Conservation (phyloP, 2,888 invertebrate genomes). For the Tetranychus piercei region DNA sequence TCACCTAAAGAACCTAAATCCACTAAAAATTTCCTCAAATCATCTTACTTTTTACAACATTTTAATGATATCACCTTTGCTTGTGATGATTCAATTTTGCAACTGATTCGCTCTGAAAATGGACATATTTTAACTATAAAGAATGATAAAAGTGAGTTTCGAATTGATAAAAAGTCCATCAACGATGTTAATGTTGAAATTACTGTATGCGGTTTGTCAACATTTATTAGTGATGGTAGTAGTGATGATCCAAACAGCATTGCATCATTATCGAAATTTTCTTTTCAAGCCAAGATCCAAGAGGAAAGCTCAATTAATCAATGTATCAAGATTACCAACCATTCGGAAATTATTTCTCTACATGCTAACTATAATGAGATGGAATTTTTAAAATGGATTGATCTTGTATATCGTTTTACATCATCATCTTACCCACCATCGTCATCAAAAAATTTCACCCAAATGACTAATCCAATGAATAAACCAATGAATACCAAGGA, state of each 20-base stretch:
- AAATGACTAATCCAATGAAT: background rate
- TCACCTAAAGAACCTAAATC: background rate
- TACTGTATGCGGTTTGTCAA: background rate
- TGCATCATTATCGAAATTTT: background rate
- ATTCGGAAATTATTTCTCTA: constrained; percentile 15
- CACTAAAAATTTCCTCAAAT: background rate
- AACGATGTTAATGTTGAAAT: background rate
- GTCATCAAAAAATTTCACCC: background rate
- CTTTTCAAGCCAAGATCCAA: background rate
- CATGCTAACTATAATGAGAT: constrained; percentile 13
- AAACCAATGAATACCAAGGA: background rate
- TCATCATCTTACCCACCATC: background rate
- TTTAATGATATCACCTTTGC: background rate
- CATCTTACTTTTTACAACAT: background rate
- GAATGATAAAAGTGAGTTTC: background rate
- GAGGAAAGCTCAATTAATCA: constrained; percentile 5
- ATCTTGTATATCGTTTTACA: background rate
- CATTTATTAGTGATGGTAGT: background rate
- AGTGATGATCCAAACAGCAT: background rate
- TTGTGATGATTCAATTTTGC: background rate
- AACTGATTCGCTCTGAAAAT: background rate
- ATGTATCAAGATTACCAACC: constrained; percentile 11
- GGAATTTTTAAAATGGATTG: constrained; percentile 15
- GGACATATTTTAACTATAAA: background rate
- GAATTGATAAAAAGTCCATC: background rate